Evolutionary conservation across 2,888 invertebrate genomes (phyloP), one percentile per base, ranked within the genome.

Genomic region (Synanthedon myopaeformis): DNA sequence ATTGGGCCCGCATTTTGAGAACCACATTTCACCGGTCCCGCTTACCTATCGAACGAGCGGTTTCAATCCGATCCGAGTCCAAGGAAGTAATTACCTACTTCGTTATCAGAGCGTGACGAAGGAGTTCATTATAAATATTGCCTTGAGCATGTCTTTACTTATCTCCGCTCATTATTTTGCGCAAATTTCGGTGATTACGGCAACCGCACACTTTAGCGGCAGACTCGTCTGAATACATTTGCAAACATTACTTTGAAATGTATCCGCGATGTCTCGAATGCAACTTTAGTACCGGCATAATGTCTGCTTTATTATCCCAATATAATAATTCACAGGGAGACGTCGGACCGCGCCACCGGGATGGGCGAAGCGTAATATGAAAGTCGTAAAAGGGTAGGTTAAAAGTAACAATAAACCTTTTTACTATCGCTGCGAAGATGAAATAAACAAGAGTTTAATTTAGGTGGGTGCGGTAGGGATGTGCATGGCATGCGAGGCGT

Each of bases 1-100:
- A 80, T 82, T 77, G 79, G 74, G 71, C 69, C 68, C 68, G 68
- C 72, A 70, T 78, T 82, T 79, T 63, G 77, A 76, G 73, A 76
- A 73, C 72, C 72, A 72, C 74, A 70, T 72, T 63, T 69, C 63
- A 69, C 61, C 59, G 56, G n/a, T 17, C 58, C 64, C 65, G 67
- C 69, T 51, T 42, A 10, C 28, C 51, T 63, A 58, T 66, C 35
- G 35, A 35, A 35, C 35, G 35, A 35, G 35, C 10, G 35, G 35
- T 35, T 35, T 35, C 35, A 35, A 35, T 35, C 35, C 35, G 64
- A 56, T 62, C 63, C 63, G 64, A 62, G 61, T 67, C 62, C 65
- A 67, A 72, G 72, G 77, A 75, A 76, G 69, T 70, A 67, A 79
- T 76, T 74, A 76, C 67, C 67, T 66, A 61, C 67, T 72, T 69